Evolutionary conservation across 2,797 vertebrate species (phyloP).

Genomic region (Sebastes diaconus): DNA sequence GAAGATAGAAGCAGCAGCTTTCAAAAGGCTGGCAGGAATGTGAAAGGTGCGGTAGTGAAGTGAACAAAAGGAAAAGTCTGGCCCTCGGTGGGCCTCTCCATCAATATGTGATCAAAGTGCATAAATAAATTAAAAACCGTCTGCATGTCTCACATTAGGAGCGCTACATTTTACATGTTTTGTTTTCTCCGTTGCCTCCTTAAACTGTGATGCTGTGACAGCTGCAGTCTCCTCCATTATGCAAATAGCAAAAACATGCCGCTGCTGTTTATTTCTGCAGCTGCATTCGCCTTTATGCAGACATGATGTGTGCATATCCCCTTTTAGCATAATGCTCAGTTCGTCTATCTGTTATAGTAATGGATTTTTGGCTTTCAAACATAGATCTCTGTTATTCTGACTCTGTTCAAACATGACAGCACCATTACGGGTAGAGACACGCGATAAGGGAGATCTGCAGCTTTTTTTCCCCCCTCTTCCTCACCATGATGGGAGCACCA

Average conservation of each 20-base stretch:
- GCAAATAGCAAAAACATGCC: constrained; percentile 27
- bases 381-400: constrained; percentile 27
- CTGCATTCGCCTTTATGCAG: constrained; percentile 3
- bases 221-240: constrained; percentile 40
- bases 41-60: background rate
- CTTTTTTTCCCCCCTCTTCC: background rate
- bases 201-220: constrained; percentile 18
- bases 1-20: background rate
- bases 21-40: background rate
- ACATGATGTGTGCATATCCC: background rate
- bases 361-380: constrained; percentile 16
- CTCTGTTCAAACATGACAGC: constrained; percentile 34
- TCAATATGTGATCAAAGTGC: background rate
- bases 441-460: constrained; percentile 5
- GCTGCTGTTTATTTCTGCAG: constrained; percentile 20
- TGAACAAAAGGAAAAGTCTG: background rate
- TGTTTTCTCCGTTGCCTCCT: background rate
- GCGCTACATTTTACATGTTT: constrained; percentile 10
- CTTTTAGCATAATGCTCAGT: constrained; percentile 20
- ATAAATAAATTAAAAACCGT: constrained; percentile 14
- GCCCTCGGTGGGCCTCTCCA: background rate
- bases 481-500: background rate
- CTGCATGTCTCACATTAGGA: constrained; percentile 4
- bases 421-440: constrained; percentile 24
- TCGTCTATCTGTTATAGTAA: constrained; percentile 22